Conservation (phyloP, 2,888 invertebrate species). For the Orthonevra nobilis region DNA sequence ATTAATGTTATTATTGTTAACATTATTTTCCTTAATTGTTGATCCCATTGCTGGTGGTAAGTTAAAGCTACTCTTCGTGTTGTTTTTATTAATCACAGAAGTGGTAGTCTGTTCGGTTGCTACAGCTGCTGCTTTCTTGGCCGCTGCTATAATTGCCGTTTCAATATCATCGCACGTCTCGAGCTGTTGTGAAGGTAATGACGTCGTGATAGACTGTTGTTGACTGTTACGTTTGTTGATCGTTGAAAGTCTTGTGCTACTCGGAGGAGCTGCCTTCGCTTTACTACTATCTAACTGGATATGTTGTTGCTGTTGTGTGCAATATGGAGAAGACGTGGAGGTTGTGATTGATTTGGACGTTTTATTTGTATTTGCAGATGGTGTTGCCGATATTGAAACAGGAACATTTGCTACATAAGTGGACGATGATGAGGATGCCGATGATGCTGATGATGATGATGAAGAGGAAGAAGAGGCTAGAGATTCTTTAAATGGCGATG, state of each 20-base stretch:
- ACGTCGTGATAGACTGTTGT: slow-evolving; percentile 56
- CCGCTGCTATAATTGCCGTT: slow-evolving; percentile 77
- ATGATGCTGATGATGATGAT: slow-evolving; percentile 38
- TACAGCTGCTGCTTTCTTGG: slow-evolving; percentile 74
- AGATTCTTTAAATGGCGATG: slow-evolving; percentile 61
- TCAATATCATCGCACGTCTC: slow-evolving; percentile 79
- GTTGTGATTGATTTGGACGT: slow-evolving; percentile 51
- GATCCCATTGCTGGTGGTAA: slow-evolving; percentile 64
- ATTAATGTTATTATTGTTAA: slow-evolving; percentile 47
- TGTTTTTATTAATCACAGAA: slow-evolving; percentile 52
- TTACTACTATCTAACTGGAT: slow-evolving; percentile 45
- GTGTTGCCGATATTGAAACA: slow-evolving; percentile 18
- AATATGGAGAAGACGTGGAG: slow-evolving; percentile 16
- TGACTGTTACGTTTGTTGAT: slow-evolving; percentile 61
- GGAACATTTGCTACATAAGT: slow-evolving; percentile 54
- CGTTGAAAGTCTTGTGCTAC: slow-evolving; percentile 70
- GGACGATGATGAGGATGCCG: slow-evolving; percentile 48
- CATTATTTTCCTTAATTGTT: slow-evolving; percentile 45
- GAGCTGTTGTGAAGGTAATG: slow-evolving; percentile 73
- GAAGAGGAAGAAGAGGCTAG: slow-evolving; percentile 50
- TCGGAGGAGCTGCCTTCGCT: slow-evolving; percentile 45
- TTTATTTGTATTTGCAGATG: slow-evolving; percentile 30
- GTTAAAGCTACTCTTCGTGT: slow-evolving; percentile 38
- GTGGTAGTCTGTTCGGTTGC: slow-evolving; percentile 71
- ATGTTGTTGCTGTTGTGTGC: slow-evolving; percentile 62